Conservation (phyloP, 2,113 vertebrate genomes). For the Tympanuchus pallidicinctus region DNA sequence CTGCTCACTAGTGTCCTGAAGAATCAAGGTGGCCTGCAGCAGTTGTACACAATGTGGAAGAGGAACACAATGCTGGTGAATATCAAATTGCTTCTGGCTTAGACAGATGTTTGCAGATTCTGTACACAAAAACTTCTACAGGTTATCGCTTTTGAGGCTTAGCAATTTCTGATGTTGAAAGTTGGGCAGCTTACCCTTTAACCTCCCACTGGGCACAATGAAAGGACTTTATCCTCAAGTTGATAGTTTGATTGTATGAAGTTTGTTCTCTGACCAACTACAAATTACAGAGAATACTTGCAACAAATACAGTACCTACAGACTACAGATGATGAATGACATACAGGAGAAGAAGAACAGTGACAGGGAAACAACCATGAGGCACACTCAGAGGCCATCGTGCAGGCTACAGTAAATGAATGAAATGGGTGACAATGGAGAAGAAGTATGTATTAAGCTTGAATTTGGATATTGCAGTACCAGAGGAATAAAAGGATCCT, state of each 20-base stretch:
- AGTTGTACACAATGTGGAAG: not conserved
- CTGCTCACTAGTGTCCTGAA: not conserved
- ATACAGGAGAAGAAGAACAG: not conserved
- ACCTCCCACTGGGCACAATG: not conserved
- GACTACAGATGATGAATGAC: not conserved
- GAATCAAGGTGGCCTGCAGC: not conserved
- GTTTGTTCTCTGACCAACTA: not conserved
- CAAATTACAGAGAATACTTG: not conserved
- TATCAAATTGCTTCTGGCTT: not conserved
- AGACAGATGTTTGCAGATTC: not conserved
- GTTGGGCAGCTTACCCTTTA: not conserved
- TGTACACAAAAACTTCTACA: not conserved
- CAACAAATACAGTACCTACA: not conserved
- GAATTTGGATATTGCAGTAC: not conserved
- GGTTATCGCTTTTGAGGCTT: not conserved
- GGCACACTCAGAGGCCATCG: not conserved
- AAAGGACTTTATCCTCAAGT: not conserved
- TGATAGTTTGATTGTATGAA: not conserved
- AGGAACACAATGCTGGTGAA: not conserved
- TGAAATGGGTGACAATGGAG: fast-evolving
- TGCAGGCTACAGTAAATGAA: not conserved
- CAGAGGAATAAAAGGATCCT: not conserved
- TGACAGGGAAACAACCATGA: not conserved
- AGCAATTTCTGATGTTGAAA: not conserved
- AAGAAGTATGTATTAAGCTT: not conserved